phyloP scores from a whole-genome alignment of 2,113 vertebrate genomes.

The Conger conger region DNA sequence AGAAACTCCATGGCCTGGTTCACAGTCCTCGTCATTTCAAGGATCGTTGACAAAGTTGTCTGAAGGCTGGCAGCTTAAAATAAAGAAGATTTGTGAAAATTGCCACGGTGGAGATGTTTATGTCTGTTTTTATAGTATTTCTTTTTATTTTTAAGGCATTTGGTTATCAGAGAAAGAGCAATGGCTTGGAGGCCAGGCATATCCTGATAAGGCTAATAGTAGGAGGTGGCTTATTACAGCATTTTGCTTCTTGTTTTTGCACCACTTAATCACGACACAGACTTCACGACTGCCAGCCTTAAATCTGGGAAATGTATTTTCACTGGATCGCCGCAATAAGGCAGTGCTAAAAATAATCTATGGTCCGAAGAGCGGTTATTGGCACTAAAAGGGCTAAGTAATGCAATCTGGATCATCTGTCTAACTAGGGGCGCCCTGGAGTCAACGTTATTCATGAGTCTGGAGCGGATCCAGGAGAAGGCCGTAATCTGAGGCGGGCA shows the following conservation, averaged over 20 bases:
- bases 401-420: conserved; percentile 12
- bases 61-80: background rate
- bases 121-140: too few relatives aligned
- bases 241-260: background rate
- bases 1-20: background rate
- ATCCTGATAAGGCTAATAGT: background rate
- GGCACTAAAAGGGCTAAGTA: conserved; percentile 1
- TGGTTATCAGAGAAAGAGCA: background rate
- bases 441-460: background rate
- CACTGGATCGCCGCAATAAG: background rate
- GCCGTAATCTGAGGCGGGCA: background rate
- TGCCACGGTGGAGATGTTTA: background rate
- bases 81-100: background rate
- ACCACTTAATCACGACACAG: background rate
- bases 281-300: background rate
- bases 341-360: background rate
- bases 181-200: background rate
- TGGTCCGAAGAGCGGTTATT: background rate
- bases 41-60: background rate
- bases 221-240: background rate
- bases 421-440: background rate
- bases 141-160: background rate
- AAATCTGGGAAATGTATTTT: background rate
- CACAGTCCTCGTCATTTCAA: background rate
- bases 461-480: background rate